Conservation (phyloP, 2,113 vertebrate species). For the Empidonax alnorum region DNA sequence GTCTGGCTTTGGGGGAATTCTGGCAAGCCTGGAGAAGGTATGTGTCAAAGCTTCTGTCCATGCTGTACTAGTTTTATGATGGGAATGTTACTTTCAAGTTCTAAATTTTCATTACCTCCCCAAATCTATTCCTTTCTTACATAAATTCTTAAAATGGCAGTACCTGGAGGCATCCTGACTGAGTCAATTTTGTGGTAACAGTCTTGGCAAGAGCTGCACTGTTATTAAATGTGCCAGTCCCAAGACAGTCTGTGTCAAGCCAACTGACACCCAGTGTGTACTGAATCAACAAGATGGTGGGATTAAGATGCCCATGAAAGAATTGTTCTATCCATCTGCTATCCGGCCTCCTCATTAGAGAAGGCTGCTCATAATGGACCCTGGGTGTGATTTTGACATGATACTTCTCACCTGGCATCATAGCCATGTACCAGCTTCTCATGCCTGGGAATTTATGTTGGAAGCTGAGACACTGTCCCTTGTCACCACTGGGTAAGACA, state of each 20-base stretch:
- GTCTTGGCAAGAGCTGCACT: neutral
- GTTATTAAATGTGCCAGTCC: neutral
- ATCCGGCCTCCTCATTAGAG: neutral
- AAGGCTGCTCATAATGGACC: neutral
- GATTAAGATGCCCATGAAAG: neutral
- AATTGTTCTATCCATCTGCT: neutral
- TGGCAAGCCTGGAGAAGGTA: neutral
- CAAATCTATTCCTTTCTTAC: neutral
- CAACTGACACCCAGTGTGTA: neutral
- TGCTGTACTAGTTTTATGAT: neutral
- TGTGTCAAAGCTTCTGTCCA: neutral
- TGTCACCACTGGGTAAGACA: neutral
- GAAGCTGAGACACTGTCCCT: neutral
- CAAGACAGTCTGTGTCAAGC: neutral
- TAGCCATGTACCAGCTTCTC: neutral
- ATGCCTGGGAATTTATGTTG: neutral
- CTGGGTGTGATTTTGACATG: neutral
- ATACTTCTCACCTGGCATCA: neutral
- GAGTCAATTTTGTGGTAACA: neutral
- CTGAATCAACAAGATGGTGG: neutral
- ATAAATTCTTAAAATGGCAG: neutral
- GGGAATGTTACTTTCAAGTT: neutral
- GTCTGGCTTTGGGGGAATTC: neutral
- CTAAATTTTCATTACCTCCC: neutral
- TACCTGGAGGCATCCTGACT: neutral